Evolutionary conservation across 2,113 vertebrate genomes (phyloP).

Genomic region (Grantiella picta): DNA sequence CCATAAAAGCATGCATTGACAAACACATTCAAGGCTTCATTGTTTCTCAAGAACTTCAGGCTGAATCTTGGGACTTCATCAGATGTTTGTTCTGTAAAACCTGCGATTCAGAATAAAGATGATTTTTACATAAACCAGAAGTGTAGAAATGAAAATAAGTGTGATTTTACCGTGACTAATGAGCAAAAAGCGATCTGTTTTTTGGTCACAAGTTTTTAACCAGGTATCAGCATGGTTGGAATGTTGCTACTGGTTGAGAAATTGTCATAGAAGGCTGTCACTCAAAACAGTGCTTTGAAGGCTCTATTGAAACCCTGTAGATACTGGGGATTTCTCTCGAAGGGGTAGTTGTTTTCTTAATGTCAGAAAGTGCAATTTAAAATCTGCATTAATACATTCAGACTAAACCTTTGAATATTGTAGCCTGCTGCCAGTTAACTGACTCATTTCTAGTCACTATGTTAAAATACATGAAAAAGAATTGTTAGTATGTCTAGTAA

Average conservation of each 20-base stretch:
- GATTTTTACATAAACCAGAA: background rate
- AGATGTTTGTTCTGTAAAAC: background rate
- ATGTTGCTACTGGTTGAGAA: background rate
- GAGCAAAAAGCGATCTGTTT: background rate
- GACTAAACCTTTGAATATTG: background rate
- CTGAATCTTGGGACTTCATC: background rate
- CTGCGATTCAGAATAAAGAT: background rate
- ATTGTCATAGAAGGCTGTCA: background rate
- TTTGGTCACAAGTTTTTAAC: background rate
- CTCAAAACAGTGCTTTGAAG: background rate
- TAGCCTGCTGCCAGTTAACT: background rate
- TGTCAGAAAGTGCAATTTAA: background rate
- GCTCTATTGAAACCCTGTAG: background rate
- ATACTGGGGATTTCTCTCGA: background rate
- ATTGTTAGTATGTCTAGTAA: background rate
- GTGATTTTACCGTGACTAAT: background rate
- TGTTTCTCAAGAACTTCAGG: background rate
- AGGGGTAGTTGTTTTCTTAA: background rate
- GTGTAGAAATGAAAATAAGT: background rate
- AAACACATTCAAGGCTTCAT: background rate
- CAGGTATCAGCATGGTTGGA: background rate
- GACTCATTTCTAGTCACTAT: background rate
- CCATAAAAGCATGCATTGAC: background rate
- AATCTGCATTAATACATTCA: background rate
- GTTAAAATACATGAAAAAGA: background rate